Evolutionary conservation across 2,797 vertebrate species (phyloP).

Genomic region (Chiroxiphia lanceolata): DNA sequence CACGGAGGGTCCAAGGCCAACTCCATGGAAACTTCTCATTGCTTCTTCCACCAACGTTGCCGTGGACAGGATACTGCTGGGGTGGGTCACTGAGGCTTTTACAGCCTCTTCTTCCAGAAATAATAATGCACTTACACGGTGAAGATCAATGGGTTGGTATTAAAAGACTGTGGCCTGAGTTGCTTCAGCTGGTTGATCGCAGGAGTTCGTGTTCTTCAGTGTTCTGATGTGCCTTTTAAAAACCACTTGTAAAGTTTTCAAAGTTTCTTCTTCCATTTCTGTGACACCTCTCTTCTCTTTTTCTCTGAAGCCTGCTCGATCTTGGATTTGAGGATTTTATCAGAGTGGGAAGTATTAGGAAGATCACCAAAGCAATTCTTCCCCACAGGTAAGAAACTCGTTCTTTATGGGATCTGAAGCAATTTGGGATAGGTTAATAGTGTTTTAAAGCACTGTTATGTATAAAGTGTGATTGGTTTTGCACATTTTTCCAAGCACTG

Average conservation of each 20-base stretch:
- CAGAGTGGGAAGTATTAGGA: conserved; percentile 82
- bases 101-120: not conserved
- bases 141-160: not conserved
- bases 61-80: conserved; percentile 80
- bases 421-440: not conserved
- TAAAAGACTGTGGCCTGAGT: not conserved
- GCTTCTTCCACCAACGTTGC: conserved; percentile 82
- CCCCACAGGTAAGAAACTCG: conserved; percentile 76
- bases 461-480: not conserved
- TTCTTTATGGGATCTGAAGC: not conserved
- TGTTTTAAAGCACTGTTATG: not conserved
- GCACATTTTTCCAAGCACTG: not conserved
- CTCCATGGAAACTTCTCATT: conserved; percentile 79
- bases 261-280: not conserved
- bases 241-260: not conserved
- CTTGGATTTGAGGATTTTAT: conserved; percentile 82
- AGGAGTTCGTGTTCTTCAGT: not conserved
- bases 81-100: conserved; percentile 63
- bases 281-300: not conserved
- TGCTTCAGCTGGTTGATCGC: not conserved
- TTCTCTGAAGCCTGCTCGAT: conserved; percentile 73
- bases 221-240: not conserved
- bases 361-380: conserved; percentile 81
- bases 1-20: not conserved
- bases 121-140: rapidly evolving